Percentiles rank a stretch among this genome's conserved stretches.
phyloP scores from a whole-genome alignment of 2,888 invertebrate species.

The Ophion ellenae region DNA sequence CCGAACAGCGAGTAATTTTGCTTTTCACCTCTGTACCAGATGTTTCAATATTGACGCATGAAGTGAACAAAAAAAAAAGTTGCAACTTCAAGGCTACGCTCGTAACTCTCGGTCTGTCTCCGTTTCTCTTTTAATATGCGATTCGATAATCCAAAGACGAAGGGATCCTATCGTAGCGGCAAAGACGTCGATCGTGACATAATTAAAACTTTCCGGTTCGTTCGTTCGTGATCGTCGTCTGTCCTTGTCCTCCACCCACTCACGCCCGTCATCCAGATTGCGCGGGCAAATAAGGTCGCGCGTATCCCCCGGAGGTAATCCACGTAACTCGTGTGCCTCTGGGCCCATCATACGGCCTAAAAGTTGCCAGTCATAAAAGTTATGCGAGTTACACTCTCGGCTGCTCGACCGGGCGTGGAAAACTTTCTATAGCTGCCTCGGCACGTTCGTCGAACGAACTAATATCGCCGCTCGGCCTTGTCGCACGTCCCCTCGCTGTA shows the following conservation, averaged over 20 bases:
- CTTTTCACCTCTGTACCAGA: background rate
- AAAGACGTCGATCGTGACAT: conserved; percentile 63
- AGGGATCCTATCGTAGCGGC: conserved; percentile 33
- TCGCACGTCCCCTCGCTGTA: conserved; percentile 18
- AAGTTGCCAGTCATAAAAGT: conserved; percentile 77
- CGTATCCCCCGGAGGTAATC: conserved; percentile 59
- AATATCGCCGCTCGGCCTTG: conserved; percentile 70
- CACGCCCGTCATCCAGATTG: conserved; percentile 30
- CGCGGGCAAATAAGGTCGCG: conserved; percentile 62
- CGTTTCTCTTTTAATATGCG: conserved; percentile 30
- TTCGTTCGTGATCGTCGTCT: conserved; percentile 50
- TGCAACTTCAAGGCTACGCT: background rate
- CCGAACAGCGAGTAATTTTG: background rate
- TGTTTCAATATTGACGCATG: background rate
- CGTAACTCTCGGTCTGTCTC: background rate
- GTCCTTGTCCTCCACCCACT: conserved; percentile 6
- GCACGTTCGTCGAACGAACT: conserved; percentile 70
- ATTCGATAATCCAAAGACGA: conserved; percentile 60
- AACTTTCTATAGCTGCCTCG: conserved; percentile 54
- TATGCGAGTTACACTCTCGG: conserved; percentile 70
- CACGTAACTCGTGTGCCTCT: conserved; percentile 33
- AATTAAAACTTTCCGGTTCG: conserved; percentile 66
- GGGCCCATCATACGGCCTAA: conserved; percentile 66
- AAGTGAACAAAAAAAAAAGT: background rate
- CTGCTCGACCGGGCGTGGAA: conserved; percentile 57